Evolutionary conservation across 2,797 vertebrate genomes (phyloP).

Genomic region (Oreortyx pictus): DNA sequence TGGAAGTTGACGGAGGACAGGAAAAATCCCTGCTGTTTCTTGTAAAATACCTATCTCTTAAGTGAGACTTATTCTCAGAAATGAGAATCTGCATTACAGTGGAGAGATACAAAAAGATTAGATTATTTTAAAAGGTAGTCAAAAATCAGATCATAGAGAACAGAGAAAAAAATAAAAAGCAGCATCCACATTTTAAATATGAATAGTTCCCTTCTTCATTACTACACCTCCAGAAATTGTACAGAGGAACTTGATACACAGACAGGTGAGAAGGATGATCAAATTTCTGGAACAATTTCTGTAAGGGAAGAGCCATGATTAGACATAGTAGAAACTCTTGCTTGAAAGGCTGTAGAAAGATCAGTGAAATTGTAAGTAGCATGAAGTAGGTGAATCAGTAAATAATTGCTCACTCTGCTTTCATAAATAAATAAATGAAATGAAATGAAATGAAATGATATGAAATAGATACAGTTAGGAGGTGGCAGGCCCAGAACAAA

Average conservation of each 20-base stretch:
- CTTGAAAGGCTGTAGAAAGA: constrained; percentile 1
- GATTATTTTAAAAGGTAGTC: background rate
- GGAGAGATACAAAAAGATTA: background rate
- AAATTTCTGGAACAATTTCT: background rate
- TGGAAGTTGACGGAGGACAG: accelerated
- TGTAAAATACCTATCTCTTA: background rate
- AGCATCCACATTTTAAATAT: background rate
- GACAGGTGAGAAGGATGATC: background rate
- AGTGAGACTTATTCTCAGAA: background rate
- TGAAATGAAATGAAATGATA: background rate
- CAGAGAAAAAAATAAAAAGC: background rate
- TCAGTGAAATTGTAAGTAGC: background rate
- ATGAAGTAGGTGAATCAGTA: constrained; percentile 15
- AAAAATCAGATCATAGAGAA: background rate
- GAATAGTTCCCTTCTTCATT: background rate
- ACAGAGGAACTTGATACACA: background rate
- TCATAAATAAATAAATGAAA: background rate
- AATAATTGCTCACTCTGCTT: background rate
- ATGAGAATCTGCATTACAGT: background rate
- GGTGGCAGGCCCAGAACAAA: constrained; percentile 12
- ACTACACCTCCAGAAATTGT: background rate
- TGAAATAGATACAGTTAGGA: constrained; percentile 7
- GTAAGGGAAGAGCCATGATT: background rate
- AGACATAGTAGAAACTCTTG: background rate
- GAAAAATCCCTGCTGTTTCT: background rate